Base-by-base conservation (phyloP, 2,888 invertebrate genomes). In the Drosophila koepferae region DNA sequence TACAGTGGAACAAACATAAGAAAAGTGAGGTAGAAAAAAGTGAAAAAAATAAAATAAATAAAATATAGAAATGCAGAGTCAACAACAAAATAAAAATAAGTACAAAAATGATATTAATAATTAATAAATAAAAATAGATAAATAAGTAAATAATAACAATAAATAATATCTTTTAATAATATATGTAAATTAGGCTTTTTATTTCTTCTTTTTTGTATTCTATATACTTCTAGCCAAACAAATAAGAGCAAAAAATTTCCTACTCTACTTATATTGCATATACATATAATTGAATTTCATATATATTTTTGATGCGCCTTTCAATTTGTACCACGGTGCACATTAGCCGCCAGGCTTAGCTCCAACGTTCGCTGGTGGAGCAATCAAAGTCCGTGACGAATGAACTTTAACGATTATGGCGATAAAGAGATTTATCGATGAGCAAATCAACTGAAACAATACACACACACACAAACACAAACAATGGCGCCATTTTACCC, bases 361-460 rank as follows among this genome's bases (percentile, higher is more conserved):
- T 64, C 18, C 44, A 65, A 64, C 65, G 63, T 34, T 69, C 71
- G 70, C 68, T 69, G 55, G 64, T 62, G 77, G 72, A 58, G 79
- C 78, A 88, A 80, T 88, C 86, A 82, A 70, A 74, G 78, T 54
- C 82, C 78, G 77, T 86, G 89, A 86, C 86, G 89, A 84, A 86
- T 84, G 86, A 86, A 80, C 89, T 75, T 86, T 88, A 86, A 86
- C 86, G 86, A 84, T 86, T 86, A 86, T 86, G 84, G 89, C 86
- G 86, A 83, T 82, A 80, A 82, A 82, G 84, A 88, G 89, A 86
- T 88, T 88, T 88, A 86, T 86, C 82, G 86, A 73, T 76, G 74
- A 82, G 65, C 84, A 77, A 86, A 77, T 79, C 77, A 84, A 80
- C 71, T 76, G 84, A 82, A 83, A 80, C 78, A 83, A 83, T 75